phyloP scores from a whole-genome alignment of 2,888 invertebrate species.

The Elegia similella region DNA sequence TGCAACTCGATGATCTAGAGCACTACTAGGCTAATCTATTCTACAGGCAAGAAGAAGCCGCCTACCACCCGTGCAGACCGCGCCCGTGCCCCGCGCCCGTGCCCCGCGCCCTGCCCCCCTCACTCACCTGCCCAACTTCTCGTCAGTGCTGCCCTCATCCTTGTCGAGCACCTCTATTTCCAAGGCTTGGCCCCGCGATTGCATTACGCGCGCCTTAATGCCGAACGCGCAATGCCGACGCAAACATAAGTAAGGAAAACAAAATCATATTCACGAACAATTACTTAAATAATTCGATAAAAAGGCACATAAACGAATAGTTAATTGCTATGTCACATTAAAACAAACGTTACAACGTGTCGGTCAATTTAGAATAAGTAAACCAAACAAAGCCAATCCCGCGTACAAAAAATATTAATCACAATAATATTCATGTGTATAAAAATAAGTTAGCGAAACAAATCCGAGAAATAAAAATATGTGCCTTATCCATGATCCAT shows the following conservation, averaged over 20 bases:
- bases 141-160: constrained; percentile 93
- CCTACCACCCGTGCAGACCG: constrained; percentile 20
- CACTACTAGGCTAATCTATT: background rate
- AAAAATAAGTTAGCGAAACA: background rate
- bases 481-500: constrained; percentile 3
- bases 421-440: background rate
- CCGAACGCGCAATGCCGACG: constrained; percentile 66
- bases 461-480: background rate
- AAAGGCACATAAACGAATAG: constrained; percentile 29
- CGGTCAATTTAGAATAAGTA: background rate
- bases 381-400: background rate
- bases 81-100: constrained; percentile 25
- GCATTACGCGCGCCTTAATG: constrained; percentile 80
- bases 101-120: constrained; percentile 33
- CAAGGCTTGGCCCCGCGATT: constrained; percentile 87
- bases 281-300: constrained; percentile 28
- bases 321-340: constrained; percentile 24
- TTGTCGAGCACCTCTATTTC: constrained; percentile 91
- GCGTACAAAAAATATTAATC: background rate
- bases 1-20: background rate
- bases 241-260: constrained; percentile 76
- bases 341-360: constrained; percentile 24
- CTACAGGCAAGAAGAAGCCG: constrained; percentile 18
- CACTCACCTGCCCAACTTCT: constrained; percentile 92
- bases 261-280: constrained; percentile 66